Evolutionary conservation across 1,140 invertebrate genomes (phyloP), one percentile per base, ranked within the genome.

Genomic region (Bicyclus anynana): DNA sequence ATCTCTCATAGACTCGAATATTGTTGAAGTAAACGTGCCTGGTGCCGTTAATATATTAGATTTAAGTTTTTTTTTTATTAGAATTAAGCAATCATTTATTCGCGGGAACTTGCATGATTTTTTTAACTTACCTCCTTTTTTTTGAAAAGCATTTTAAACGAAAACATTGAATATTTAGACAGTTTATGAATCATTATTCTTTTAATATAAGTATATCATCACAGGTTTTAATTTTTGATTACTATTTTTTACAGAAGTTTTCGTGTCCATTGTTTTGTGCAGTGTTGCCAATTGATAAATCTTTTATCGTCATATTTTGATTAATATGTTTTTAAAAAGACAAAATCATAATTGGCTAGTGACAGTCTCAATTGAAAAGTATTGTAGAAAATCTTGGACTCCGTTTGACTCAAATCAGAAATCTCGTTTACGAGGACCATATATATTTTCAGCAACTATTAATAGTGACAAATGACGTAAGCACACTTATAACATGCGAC

Each of bases 11-110:
- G 77, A 84, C 73, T 59, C 33, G 48, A 59, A 47, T 69, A 77
- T 84, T 84, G 81, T 87, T 84, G 84, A 84, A 87, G 81, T 84
- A 80, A 87, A 84, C 77, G 48, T 66, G 37, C 37, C 64, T 29
- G 62, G 47, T 21, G 65, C 73, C 70, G 33, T 38, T 67, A 52
- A 37, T 47, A 54, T 16, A n/a, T 46, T 69, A 58, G 61, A 53
- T 64, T 53, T 75, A 69, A 68, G 67, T 69, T 63, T 61, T 60
- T 65, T 73, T 74, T 71, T 23, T 70, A 62, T 62, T 67, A 69
- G 56, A 65, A 66, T 49, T 33, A 33, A 12, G 29, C 12, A 33
- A 33, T 33, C 29, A 53, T 63, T 51, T 74, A 69, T 59, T 65
- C 21, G 50, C 53, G 57, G 71, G 62, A 69, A 33, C 29, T 3